Evolutionary conservation across 2,797 vertebrate species (phyloP).

Genomic region (Vultur gryphus): DNA sequence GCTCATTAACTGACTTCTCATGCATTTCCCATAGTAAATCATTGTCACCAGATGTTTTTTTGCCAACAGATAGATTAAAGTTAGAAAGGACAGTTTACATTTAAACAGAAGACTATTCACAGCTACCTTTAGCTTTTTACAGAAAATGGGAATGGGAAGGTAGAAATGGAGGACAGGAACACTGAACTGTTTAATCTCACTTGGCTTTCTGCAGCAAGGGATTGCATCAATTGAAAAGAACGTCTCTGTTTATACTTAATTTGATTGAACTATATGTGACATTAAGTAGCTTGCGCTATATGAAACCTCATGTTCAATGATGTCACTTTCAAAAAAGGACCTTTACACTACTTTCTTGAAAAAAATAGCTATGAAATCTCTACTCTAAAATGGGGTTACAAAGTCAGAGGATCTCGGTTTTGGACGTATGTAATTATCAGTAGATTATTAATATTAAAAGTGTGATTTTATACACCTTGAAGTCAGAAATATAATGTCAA

Average conservation of each 20-base stretch:
- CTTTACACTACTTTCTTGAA: neutral
- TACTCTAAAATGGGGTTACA: neutral
- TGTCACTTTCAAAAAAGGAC: neutral
- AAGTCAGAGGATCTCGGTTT: neutral
- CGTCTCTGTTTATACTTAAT: neutral
- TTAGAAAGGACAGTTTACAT: neutral
- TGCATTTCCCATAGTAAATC: neutral
- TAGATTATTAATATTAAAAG: neutral
- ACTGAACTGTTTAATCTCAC: neutral
- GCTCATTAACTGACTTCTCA: neutral
- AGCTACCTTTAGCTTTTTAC: neutral
- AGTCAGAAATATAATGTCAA: neutral
- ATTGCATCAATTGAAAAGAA: neutral
- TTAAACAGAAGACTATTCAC: neutral
- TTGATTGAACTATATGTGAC: neutral
- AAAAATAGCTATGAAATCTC: neutral
- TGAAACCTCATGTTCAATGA: neutral
- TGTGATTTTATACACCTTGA: neutral
- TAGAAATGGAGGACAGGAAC: neutral
- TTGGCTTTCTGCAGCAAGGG: neutral
- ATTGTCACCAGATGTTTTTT: neutral
- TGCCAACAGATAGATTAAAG: neutral
- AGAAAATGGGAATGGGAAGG: neutral
- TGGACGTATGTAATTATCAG: neutral
- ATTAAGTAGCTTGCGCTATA: neutral